A percentile compares a stretch with the other conserved stretches of the same genome.
Conservation (phyloP, 1,140 invertebrate genomes). For the Asobara japonica region DNA sequence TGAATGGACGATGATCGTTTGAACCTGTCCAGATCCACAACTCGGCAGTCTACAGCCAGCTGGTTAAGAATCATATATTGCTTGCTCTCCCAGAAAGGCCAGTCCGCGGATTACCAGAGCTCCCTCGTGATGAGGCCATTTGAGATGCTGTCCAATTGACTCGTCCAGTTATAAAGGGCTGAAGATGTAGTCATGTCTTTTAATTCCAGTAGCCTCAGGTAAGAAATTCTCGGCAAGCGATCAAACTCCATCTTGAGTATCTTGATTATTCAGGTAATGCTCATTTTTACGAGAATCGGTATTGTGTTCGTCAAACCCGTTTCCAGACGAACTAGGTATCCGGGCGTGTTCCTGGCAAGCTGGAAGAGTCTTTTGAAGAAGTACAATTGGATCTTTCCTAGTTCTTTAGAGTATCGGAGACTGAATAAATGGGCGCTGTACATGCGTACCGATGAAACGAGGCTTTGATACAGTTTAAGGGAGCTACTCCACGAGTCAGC, state of each 20-base stretch:
- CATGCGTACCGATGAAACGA: constrained; percentile 24
- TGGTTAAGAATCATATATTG: no score
- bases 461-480: neutral
- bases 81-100: no score
- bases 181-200: neutral
- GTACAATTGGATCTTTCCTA: constrained; percentile 22
- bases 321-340: constrained; percentile 29
- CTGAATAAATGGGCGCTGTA: constrained; percentile 17
- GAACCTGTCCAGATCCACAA: neutral
- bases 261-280: neutral
- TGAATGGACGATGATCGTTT: neutral
- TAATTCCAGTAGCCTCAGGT: neutral
- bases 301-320: neutral
- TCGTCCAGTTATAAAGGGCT: neutral
- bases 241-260: constrained; percentile 4
- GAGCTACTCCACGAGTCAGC: constrained; percentile 21
- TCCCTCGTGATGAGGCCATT: neutral
- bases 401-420: neutral
- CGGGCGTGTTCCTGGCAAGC: constrained; percentile 14
- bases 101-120: neutral
- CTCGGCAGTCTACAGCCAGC: neutral
- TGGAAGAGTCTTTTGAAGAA: constrained; percentile 25
- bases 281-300: neutral
- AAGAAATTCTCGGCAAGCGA: constrained; percentile 27
- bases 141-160: neutral